These are phyloP conservation scores for Hoplostethus atlanticus DNA, from an alignment of 2,797 vertebrate species.

Conservation along the genomic window DNA sequence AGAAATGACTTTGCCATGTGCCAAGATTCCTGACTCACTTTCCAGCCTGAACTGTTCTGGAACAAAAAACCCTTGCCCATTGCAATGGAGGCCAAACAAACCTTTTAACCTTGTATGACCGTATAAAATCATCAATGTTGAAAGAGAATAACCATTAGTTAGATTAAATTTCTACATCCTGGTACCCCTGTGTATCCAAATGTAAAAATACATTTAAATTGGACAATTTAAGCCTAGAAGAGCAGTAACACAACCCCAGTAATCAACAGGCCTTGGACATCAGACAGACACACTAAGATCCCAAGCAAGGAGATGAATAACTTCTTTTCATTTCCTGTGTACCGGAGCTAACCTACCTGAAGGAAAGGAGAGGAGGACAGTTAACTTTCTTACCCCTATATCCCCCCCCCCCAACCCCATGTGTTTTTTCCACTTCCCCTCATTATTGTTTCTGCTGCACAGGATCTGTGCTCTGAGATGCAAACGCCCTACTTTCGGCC, in stretches of 20 bases:
- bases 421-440: slow-evolving; percentile 53
- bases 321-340: slow-evolving; percentile 24
- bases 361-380: slow-evolving; percentile 46
- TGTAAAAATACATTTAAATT: neutral
- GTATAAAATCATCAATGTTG: neutral
- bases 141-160: neutral
- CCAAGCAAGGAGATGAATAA: slow-evolving; percentile 12
- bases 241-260: slow-evolving; percentile 2
- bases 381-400: slow-evolving; percentile 36
- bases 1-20: no score
- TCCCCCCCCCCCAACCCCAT: no score
- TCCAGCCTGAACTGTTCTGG: no score
- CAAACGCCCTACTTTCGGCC: slow-evolving; percentile 50
- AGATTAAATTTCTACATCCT: neutral
- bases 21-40: no score
- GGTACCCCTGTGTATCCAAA: neutral
- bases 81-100: no score
- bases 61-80: no score
- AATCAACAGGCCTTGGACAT: neutral
- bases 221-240: slow-evolving; percentile 6
- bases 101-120: neutral
- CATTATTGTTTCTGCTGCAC: slow-evolving; percentile 42
- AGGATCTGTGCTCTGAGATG: slow-evolving; percentile 41
- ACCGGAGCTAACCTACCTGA: slow-evolving; percentile 35
- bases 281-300: slow-evolving; percentile 5